Conservation (phyloP, 1,140 invertebrate species). For the Nomia melanderi region DNA sequence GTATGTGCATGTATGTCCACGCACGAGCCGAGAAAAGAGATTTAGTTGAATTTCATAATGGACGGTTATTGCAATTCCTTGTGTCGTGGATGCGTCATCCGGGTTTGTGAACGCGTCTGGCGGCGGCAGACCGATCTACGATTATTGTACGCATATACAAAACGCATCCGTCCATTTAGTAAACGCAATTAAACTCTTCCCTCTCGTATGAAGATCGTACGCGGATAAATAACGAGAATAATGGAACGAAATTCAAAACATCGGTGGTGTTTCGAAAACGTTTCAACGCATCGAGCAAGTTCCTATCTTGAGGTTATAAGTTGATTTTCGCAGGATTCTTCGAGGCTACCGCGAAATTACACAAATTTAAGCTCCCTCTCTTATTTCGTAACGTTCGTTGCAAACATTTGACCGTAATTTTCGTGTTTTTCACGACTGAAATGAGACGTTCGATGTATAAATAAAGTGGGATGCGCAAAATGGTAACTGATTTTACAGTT, state of each 20-base stretch:
- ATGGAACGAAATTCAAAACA: no score
- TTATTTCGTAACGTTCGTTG: no score
- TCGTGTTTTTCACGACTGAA: no score
- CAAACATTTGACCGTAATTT: no score
- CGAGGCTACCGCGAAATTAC: no score
- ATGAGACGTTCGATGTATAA: no score
- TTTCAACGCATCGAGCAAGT: no score
- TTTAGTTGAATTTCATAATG: constrained; percentile 42
- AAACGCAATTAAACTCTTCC: constrained; percentile 38
- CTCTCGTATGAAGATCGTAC: background rate
- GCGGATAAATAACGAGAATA: no score
- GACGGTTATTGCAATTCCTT: constrained; percentile 37
- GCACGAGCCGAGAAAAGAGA: background rate
- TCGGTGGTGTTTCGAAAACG: no score
- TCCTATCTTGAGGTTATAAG: no score
- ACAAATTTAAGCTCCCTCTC: no score
- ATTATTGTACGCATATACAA: background rate
- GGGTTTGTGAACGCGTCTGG: background rate
- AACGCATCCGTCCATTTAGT: constrained; percentile 14
- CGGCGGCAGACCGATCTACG: background rate
- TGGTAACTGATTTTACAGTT: background rate
- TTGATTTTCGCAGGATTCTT: no score
- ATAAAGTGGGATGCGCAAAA: background rate
- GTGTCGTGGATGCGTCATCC: background rate
- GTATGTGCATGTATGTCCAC: background rate